These are phyloP conservation scores for Promerops cafer DNA, from an alignment of 2,113 vertebrate species.

Conservation along the genomic window DNA sequence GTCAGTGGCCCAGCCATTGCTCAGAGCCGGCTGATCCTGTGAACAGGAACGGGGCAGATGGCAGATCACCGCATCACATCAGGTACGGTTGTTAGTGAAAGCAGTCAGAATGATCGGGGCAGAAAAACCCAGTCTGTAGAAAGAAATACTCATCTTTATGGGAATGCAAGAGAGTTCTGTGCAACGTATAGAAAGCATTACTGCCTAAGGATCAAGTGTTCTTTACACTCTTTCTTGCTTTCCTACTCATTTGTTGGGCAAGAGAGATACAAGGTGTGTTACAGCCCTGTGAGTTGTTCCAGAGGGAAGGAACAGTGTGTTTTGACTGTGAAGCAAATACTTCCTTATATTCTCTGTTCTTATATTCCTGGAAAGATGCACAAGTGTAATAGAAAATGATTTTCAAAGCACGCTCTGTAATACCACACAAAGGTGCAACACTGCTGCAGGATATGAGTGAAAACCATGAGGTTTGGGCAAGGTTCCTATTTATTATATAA, in stretches of 20 bases:
- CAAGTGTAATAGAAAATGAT: neutral
- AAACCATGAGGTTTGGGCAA: neutral
- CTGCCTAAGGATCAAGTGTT: neutral
- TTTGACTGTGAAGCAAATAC: neutral
- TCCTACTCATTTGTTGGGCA: neutral
- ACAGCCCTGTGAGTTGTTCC: neutral
- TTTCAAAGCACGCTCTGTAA: neutral
- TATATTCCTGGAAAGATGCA: neutral
- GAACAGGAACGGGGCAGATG: neutral
- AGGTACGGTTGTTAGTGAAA: neutral
- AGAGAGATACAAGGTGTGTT: neutral
- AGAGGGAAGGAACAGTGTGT: neutral
- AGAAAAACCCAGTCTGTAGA: neutral
- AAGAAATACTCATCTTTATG: neutral
- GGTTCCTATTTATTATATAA: neutral
- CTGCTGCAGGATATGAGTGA: neutral
- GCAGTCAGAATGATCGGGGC: neutral
- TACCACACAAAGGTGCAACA: neutral
- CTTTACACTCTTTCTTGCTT: neutral
- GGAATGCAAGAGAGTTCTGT: neutral
- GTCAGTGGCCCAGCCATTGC: neutral
- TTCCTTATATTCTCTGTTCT: neutral
- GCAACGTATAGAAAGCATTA: neutral
- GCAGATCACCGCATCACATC: neutral
- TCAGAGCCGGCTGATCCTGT: neutral